A percentile compares a stretch with the other conserved stretches of the same genome.
Evolutionary conservation across 2,797 vertebrate genomes (phyloP).

Genomic region (Eulemur rubriventer): DNA sequence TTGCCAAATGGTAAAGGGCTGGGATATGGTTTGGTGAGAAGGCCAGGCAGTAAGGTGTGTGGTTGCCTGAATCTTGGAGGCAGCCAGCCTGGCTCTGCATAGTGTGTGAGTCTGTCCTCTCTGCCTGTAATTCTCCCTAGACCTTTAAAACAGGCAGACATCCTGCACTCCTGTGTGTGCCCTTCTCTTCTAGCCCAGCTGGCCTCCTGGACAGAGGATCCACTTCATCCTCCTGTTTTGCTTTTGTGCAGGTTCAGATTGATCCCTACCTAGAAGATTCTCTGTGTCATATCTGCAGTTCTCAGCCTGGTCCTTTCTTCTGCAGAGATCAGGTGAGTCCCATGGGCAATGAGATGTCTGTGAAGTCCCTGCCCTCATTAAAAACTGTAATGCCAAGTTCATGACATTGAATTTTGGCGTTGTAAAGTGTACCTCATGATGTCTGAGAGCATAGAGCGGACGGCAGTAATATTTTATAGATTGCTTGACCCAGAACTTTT

Average conservation of each 20-base stretch:
- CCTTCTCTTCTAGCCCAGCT: background rate
- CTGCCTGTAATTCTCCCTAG: background rate
- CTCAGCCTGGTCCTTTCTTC: constrained; percentile 98
- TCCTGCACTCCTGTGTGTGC: background rate
- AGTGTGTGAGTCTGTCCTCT: background rate
- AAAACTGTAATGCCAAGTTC: background rate
- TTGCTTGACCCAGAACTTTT: background rate
- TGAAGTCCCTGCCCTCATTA: background rate
- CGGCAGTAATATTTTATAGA: background rate
- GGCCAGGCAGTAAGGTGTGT: background rate
- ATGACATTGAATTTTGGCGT: background rate
- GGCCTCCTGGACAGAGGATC: background rate
- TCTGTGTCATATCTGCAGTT: constrained; percentile 96
- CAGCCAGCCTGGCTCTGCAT: background rate
- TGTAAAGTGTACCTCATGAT: background rate
- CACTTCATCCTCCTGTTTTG: background rate
- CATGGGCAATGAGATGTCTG: background rate
- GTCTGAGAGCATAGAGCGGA: background rate
- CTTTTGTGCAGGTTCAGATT: constrained; percentile 93
- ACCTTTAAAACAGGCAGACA: background rate
- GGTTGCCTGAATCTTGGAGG: background rate
- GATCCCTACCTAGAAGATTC: constrained; percentile 98
- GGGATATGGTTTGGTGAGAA: background rate
- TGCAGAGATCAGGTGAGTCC: constrained; percentile 96
- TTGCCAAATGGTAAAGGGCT: background rate